Percentiles rank a stretch among this genome's conserved stretches.
Conservation (phyloP, 2,797 vertebrate genomes). For the Cuculus canorus region DNA sequence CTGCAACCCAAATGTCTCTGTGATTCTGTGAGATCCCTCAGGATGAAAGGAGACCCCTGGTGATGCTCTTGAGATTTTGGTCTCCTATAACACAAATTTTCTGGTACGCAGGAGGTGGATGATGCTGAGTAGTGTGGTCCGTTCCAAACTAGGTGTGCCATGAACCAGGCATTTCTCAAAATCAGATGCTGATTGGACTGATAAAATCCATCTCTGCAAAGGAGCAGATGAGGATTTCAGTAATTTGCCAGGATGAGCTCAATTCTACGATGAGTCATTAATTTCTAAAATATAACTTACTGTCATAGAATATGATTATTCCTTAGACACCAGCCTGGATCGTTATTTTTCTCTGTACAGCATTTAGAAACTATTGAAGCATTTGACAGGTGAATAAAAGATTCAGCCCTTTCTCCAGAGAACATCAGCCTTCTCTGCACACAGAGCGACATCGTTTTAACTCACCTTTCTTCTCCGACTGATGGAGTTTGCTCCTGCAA, state of each 20-base stretch:
- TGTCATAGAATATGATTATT: slow-evolving; percentile 22
- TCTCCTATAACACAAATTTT: background rate
- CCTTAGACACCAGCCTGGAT: background rate
- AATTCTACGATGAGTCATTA: slow-evolving; percentile 48
- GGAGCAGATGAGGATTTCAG: slow-evolving; percentile 5
- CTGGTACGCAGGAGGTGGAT: accelerated
- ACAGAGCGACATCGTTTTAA: background rate
- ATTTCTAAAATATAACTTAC: slow-evolving; percentile 52
- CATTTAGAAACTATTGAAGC: background rate
- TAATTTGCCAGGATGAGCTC: slow-evolving; percentile 43
- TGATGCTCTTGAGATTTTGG: background rate
- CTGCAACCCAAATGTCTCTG: no score
- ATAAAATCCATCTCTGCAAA: background rate
- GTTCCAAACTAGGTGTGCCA: accelerated
- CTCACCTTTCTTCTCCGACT: background rate
- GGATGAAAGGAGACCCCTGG: background rate
- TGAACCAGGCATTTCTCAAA: background rate
- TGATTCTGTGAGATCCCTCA: no score
- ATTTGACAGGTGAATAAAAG: slow-evolving; percentile 42
- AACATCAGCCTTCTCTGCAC: background rate
- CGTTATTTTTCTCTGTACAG: background rate
- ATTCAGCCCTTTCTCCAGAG: background rate
- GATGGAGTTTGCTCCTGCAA: background rate
- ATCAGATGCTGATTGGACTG: background rate
- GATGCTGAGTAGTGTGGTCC: background rate